Percentiles rank a stretch among this genome's conserved stretches.
These are phyloP conservation scores for Brachionus angularis DNA, from an alignment of 1,140 invertebrate species.

Conservation along the genomic window DNA sequence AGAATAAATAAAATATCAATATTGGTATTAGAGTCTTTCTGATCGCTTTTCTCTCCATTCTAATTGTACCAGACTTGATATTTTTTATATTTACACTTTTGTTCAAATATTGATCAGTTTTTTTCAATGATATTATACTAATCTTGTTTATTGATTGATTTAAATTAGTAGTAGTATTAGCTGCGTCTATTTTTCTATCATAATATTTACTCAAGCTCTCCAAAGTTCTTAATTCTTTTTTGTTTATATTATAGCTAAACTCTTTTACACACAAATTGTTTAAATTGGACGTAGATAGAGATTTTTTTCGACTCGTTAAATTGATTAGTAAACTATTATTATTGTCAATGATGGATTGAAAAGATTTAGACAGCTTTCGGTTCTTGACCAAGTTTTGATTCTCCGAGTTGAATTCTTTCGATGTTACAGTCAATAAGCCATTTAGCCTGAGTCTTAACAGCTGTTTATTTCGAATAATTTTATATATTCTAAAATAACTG, in stretches of 20 bases:
- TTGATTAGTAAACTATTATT: neutral
- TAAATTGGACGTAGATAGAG: neutral
- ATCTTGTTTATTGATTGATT: neutral
- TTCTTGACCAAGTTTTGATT: conserved; percentile 3
- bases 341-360: neutral
- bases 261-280: neutral
- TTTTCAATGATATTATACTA: conserved; percentile 3
- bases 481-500: conserved; percentile 37
- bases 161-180: neutral
- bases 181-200: neutral
- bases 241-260: neutral
- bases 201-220: neutral
- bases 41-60: conserved; percentile 32
- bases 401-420: conserved; percentile 17
- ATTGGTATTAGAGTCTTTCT: conserved; percentile 34
- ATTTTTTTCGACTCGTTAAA: neutral
- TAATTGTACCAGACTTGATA: conserved; percentile 9
- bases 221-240: neutral
- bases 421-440: conserved; percentile 2
- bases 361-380: neutral
- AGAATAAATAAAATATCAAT: conserved; percentile 34
- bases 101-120: neutral
- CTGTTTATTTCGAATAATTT: conserved; percentile 38
- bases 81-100: conserved; percentile 25
- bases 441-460: conserved; percentile 16